Evolutionary conservation across 2,797 vertebrate species (phyloP).

Genomic region (Parauchenoglanis ngamensis): DNA sequence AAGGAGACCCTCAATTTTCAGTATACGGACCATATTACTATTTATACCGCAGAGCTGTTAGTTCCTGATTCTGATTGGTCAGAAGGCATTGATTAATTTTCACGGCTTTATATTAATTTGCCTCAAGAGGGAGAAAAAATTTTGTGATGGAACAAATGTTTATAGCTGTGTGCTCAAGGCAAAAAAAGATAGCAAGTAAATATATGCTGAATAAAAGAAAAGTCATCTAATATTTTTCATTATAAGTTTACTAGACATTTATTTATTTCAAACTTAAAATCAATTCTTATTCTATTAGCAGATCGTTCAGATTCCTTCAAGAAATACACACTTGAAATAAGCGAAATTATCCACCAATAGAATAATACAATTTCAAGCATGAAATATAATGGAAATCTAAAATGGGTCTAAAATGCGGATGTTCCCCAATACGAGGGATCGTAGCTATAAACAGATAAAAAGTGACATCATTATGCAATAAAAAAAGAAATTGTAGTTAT

Average conservation of each 20-base stretch:
- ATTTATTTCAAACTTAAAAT: background rate
- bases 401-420: background rate
- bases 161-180: background rate
- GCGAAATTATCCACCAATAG: background rate
- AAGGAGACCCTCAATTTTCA: background rate
- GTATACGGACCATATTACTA: background rate
- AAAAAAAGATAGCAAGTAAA: background rate
- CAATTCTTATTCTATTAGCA: background rate
- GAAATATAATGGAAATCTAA: background rate
- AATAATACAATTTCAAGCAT: background rate
- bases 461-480: background rate
- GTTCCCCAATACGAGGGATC: background rate
- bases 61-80: background rate
- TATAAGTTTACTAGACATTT: background rate
- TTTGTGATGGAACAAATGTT: background rate
- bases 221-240: background rate
- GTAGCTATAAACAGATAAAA: background rate
- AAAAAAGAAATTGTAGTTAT: background rate
- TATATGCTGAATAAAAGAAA: background rate
- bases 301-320: background rate
- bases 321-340: background rate
- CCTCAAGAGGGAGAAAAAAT: background rate
- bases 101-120: background rate
- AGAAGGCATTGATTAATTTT: background rate
- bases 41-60: background rate